Evolutionary conservation across 2,888 invertebrate species (phyloP).

Genomic region (Ornithoptera priamus): DNA sequence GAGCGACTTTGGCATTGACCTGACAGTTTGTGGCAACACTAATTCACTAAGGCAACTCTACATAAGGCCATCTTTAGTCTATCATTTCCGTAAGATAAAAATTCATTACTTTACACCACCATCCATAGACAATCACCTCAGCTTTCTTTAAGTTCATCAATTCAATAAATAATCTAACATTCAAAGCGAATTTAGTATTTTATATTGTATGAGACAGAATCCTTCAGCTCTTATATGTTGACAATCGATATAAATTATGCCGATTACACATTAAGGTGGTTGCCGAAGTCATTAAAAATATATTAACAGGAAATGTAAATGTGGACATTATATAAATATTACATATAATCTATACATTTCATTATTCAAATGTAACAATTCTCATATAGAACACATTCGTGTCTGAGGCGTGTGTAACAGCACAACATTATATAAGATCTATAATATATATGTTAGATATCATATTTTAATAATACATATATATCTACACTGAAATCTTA

Average conservation of each 20-base stretch:
- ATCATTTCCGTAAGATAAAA: constrained; percentile 8
- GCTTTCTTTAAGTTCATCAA: not conserved
- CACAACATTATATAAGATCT: not conserved
- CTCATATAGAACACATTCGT: not conserved
- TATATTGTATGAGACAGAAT: not conserved
- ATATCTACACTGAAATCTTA: constrained; percentile 8
- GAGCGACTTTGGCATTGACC: constrained; percentile 36
- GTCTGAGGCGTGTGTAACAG: not conserved
- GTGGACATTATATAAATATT: not conserved
- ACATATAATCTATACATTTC: not conserved
- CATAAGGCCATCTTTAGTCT: constrained; percentile 21
- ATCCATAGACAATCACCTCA: not conserved
- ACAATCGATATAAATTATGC: too few relatives aligned
- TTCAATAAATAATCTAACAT: not conserved
- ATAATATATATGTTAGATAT: not conserved
- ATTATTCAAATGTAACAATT: not conserved
- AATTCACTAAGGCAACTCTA: constrained; percentile 18
- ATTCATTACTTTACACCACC: constrained; percentile 7
- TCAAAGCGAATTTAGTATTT: not conserved
- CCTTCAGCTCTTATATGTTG: too few relatives aligned
- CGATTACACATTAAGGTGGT: too few relatives aligned
- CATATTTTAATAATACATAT: not conserved
- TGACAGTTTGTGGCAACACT: constrained; percentile 15
- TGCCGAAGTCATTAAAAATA: too few relatives aligned
- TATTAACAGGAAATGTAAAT: too few relatives aligned